phyloP scores from a whole-genome alignment of 2,113 vertebrate species.

The Sminthopsis crassicaudata region DNA sequence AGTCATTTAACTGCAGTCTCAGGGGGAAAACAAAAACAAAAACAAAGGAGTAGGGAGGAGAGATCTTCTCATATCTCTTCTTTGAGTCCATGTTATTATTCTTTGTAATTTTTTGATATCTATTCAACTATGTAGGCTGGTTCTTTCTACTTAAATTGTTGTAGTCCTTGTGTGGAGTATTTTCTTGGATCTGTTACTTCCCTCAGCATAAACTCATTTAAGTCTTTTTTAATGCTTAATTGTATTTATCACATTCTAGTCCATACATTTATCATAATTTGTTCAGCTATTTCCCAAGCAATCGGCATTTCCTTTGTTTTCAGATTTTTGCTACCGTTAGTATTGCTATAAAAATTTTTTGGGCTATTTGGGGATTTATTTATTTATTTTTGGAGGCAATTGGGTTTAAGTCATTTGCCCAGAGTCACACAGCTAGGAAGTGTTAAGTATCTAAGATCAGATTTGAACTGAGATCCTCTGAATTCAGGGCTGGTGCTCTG shows the following conservation, averaged over 20 bases:
- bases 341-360: neutral
- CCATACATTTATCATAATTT: neutral
- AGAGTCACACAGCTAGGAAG: no score
- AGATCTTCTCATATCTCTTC: neutral
- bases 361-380: neutral
- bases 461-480: no score
- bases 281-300: neutral
- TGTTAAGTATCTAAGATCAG: no score
- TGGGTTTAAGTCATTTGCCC: no score
- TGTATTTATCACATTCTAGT: neutral
- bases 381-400: no score
- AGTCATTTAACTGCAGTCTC: no score
- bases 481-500: no score
- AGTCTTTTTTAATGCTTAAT: neutral
- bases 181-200: neutral
- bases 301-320: neutral
- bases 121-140: neutral
- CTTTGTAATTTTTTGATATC: neutral
- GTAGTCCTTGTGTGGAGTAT: neutral
- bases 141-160: neutral
- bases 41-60: neutral
- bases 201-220: neutral
- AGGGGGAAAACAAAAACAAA: no score
- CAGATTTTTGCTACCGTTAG: neutral
- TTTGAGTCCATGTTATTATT: neutral